Conservation (phyloP, 2,797 vertebrate genomes). For the Poecilia wingei region DNA sequence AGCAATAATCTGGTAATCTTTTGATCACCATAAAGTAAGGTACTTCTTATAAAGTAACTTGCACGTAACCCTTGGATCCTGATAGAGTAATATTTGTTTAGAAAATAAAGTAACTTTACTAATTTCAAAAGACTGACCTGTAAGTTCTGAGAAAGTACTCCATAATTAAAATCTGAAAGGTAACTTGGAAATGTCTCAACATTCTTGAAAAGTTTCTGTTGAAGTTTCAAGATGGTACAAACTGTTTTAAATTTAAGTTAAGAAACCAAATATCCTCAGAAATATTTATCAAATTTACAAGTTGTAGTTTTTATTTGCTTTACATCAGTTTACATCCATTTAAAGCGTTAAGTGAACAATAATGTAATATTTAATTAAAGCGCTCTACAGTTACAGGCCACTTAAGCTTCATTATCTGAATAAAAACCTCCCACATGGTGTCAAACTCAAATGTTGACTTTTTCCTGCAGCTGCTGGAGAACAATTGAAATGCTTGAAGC, state of each 20-base stretch:
- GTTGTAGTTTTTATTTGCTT: background rate
- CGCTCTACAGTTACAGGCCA: background rate
- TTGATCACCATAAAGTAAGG: too few relatives aligned
- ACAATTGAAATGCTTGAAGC: constrained; percentile 12
- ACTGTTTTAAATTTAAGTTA: background rate
- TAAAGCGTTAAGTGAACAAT: background rate
- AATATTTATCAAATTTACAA: background rate
- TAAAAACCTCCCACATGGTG: background rate
- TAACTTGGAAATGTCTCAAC: background rate
- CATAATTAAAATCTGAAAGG: background rate
- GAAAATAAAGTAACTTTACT: too few relatives aligned
- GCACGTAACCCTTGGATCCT: background rate
- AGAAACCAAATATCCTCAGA: background rate
- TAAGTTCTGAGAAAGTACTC: background rate
- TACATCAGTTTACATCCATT: background rate
- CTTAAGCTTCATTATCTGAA: background rate
- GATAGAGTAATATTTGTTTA: too few relatives aligned
- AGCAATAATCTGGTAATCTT: background rate
- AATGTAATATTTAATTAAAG: background rate
- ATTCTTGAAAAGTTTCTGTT: background rate
- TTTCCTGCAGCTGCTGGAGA: constrained; percentile 24
- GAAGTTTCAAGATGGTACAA: background rate
- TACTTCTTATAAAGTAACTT: background rate
- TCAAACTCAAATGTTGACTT: constrained; percentile 31
- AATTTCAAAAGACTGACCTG: background rate